Base-by-base conservation (phyloP, 1,140 invertebrate species). In the Philopotamus ludificatus region DNA sequence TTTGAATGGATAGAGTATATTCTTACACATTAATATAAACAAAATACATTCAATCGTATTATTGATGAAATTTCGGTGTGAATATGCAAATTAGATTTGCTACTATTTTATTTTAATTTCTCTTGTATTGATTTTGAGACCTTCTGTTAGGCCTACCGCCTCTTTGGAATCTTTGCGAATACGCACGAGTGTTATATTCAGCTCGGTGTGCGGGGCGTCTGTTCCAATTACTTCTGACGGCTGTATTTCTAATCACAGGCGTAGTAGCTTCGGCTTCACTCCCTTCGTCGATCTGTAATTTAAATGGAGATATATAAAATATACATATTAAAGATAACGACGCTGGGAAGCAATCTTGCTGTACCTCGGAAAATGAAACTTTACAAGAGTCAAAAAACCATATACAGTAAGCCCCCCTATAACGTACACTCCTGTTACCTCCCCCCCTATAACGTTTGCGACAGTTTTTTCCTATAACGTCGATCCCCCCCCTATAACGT, bases 201-300 rank as follows among this genome's bases (percentile, higher is more conserved):
- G 54, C 41, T 21, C 42, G 57, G 21, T 26, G 57, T 39, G n/a
- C 23, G 9, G 1, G 25, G 12, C 25, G 22, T 26, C 57, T 22
- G 2, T 18, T 60, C 57, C 57, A 60, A 23, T 34, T 34, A 16
- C 57, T 42, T 26, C 28, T 16, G 9, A 23, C 9, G 1, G 57
- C 12, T 21, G n/a, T 57, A 42, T 60, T 45, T 21, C 34, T 26
- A 26, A 47, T 9, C 2, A 23, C 57, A 15, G 57, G 44, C 45
- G 21, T 60, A 16, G 42, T 60, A 9, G 57, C 57, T 47, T 47
- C 57, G 18, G 57, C 57, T 25, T 60, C 57, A 21, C 57, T 60
- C 16, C 57, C 22, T 60, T 60, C 57, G 25, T 60, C 57, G 7
- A 60, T 47, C 57, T 60, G 28, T n/a, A 47, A 16, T 21, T 10